These are phyloP conservation scores for Zoanthus solanderi DNA, from an alignment of 92 coral and sea anemone genomes.

Conservation along the genomic window DNA sequence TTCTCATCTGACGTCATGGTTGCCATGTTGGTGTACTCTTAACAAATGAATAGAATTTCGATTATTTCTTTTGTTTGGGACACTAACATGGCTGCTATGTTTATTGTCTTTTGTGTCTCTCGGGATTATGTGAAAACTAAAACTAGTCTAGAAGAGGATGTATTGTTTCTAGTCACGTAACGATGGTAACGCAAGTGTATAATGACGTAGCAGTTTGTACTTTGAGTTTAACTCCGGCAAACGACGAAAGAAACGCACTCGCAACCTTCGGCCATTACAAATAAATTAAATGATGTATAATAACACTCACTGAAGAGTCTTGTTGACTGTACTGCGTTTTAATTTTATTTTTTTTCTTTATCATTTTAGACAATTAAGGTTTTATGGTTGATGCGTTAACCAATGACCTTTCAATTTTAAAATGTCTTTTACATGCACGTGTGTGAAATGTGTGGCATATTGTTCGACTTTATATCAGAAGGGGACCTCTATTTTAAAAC, in stretches of 20 bases:
- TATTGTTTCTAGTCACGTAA: not conserved
- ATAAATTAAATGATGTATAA: not conserved
- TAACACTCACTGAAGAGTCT: constrained; percentile 9
- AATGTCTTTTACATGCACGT: constrained; percentile 20
- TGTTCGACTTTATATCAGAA: not conserved
- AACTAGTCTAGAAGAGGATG: not conserved
- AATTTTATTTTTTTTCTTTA: constrained; percentile 3
- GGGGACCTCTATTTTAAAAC: too few species aligned
- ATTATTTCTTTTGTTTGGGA: too few species aligned
- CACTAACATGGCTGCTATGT: too few species aligned
- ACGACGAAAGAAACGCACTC: not conserved
- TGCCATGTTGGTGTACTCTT: too few species aligned
- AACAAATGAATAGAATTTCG: not conserved
- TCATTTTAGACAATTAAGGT: constrained; percentile 24
- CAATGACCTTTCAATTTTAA: constrained; percentile 5
- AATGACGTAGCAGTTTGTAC: not conserved
- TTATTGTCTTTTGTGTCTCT: too few species aligned
- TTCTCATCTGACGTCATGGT: not conserved
- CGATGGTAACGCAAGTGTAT: not conserved
- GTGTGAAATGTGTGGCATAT: constrained; percentile 35
- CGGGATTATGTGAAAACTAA: too few species aligned
- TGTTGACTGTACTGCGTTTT: constrained; percentile 29
- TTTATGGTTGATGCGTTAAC: constrained; percentile 10
- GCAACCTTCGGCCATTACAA: not conserved
- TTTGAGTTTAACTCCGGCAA: not conserved